Conservation (phyloP, 92 coral and sea anemone species). For the Heteractis magnifica region DNA sequence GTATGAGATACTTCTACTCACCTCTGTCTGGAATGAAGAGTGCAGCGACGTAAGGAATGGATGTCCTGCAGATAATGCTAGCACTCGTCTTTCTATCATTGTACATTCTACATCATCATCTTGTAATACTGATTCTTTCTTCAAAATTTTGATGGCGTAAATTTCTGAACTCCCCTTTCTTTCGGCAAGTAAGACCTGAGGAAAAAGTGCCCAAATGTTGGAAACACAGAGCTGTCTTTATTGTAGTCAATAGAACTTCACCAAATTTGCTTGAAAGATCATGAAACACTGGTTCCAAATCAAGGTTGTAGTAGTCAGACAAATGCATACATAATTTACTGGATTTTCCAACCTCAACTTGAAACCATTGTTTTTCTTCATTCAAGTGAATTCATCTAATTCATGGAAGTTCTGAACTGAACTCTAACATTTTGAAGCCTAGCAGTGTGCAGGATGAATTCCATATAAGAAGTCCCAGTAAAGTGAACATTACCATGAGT, state of each 20-base stretch:
- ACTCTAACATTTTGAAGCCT: no score
- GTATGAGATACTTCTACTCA: neutral
- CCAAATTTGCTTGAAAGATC: no score
- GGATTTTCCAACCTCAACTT: neutral
- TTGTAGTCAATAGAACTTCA: no score
- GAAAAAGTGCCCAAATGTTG: neutral
- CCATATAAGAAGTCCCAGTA: no score
- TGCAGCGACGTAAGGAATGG: conserved; percentile 93
- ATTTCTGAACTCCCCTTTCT: conserved; percentile 85
- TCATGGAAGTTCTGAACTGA: no score
- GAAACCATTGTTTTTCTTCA: no score
- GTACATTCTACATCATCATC: conserved; percentile 98
- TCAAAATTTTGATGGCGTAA: conserved; percentile 85
- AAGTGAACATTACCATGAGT: no score
- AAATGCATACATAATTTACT: no score
- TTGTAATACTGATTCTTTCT: conserved; percentile 87
- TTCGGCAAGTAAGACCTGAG: conserved; percentile 91
- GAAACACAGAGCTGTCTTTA: neutral
- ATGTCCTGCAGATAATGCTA: conserved; percentile 89
- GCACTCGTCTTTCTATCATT: conserved; percentile 90
- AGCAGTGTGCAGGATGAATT: no score
- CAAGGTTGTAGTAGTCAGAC: no score
- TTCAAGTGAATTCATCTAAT: no score
- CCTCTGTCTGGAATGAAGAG: conserved; percentile 94
- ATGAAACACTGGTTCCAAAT: no score